Base-by-base conservation (phyloP, 35 echinoderm and acorn worm species). In the Apostichopus californicus region DNA sequence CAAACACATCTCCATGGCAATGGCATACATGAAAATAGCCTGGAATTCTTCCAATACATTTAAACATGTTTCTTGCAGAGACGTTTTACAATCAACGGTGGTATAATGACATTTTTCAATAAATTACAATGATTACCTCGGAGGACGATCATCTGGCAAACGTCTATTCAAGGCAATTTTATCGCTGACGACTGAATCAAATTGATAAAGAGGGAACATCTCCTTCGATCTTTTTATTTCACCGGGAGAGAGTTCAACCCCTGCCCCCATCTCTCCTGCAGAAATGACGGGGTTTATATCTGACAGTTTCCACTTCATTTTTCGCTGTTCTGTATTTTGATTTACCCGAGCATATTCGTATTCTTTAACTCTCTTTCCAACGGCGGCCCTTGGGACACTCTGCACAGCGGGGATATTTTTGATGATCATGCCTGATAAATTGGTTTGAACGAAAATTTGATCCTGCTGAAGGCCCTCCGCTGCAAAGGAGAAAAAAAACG, bases 151-250 rank as follows among this genome's bases (percentile, higher is more conserved):
- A 73, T 98, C 96, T 6, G 96, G 94, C 80, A 98, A 54, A 22
- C 78, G 93, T 61, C 96, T 73, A 75, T 98, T 98, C 5, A 98
- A 52, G 7, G 96, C 94, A 34, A 98, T 98, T 71, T 82, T 81
- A 63, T 98, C 93, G 77, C 96, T 98, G 11, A 89, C 96, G 28
- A 98, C 46, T 23, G 95, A 24, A 68, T 95, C 92, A 70, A 95
- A 98, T 68, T 93, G 91, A 57, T 98, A 90, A 5, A 87, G 89
- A 46, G 70, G 52, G 83, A 98, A 98, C 8, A 90, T 24, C 34
- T 52, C 34, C 5, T 93, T 77, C 6, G 93, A 89, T 8, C 78
- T 8, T 54, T 77, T 56, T 54, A 86, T 9, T 6, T 95, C 96
- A 21, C 87, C 83, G 8, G 73, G 58, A 75, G 66, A 55, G 1